A percentile compares a stretch with the other conserved stretches of the same genome.
Conservation (phyloP, 2,797 vertebrate genomes). For the Melanotaenia pygmaea region DNA sequence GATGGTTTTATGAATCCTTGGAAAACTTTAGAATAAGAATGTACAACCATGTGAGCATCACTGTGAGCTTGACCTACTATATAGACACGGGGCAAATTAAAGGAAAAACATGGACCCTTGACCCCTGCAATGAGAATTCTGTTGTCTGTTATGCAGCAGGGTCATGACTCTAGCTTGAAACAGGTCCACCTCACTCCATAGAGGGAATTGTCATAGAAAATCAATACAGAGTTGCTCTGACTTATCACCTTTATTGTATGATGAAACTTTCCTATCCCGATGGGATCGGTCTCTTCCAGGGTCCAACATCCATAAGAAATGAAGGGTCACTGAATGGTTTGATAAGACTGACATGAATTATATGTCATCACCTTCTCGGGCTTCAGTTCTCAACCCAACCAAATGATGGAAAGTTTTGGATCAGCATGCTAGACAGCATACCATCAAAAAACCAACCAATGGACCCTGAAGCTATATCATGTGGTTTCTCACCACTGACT, state of each 20-base stretch:
- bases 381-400: not conserved
- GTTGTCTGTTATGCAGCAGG: not conserved
- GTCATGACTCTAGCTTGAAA: not conserved
- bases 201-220: not conserved
- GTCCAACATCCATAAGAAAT: not conserved
- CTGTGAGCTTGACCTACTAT: not conserved
- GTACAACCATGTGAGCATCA: not conserved
- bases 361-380: not conserved
- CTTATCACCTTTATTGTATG: not conserved
- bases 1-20: not conserved
- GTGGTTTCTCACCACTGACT: not conserved
- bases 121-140: not conserved
- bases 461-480: not conserved
- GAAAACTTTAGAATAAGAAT: not conserved
- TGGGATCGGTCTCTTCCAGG: not conserved
- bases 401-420: not conserved
- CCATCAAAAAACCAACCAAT: too few relatives aligned
- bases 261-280: not conserved
- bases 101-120: not conserved
- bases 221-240: conserved; percentile 9
- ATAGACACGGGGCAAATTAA: not conserved
- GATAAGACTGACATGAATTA: not conserved
- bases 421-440: not conserved
- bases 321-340: not conserved
- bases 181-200: not conserved